Evolutionary conservation across 2,113 vertebrate genomes (phyloP), one percentile per base, ranked within the genome.

Genomic region (Periophthalmodon schlosseri): DNA sequence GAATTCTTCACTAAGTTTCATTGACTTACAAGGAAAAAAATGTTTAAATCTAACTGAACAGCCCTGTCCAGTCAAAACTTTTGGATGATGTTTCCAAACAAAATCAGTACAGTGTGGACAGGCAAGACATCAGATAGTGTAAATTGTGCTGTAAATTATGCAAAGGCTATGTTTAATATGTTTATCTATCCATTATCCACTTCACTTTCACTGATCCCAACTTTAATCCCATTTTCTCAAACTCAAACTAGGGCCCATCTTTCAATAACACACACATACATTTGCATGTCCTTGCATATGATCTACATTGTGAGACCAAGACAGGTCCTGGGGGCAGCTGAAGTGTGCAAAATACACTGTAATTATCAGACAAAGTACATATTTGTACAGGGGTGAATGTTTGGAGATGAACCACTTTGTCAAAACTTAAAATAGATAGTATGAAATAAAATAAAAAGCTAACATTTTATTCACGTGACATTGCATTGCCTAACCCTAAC

Each of bases 281-380:
- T 28, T 12, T 34, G 47, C 28, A 65, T 70, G 54, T 76, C 73
- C 49, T 73, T 20, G 39, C 44, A 24, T 63, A 58, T 73, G 77
- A 84, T 68, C 72, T n/a, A 36, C 56, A 78, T 33, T 14, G 60
- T 63, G 65, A 76, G 68, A 39, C 39, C 54, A 23, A 57, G 24
- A 6, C n/a, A n/a, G 13, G 23, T 74, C 85, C 68, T 18, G 18
- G 0, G 64, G 86, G 77, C 81, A 61, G 67, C 64, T 23, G 24
- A 74, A 73, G 73, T 58, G 34, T 72, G 77, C 58, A 70, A 21
- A 68, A 72, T 57, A 75, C 67, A 68, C 71, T 80, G 67, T 77
- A 85, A 84, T 80, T 88, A 87, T 13, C 46, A 66, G 47, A 86
- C 65, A 85, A 85, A 81, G 65, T 34, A 68, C 72, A 82, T 74